These are phyloP conservation scores for Centroberyx gerrardi DNA, from an alignment of 2,797 vertebrate species.

Conservation along the genomic window DNA sequence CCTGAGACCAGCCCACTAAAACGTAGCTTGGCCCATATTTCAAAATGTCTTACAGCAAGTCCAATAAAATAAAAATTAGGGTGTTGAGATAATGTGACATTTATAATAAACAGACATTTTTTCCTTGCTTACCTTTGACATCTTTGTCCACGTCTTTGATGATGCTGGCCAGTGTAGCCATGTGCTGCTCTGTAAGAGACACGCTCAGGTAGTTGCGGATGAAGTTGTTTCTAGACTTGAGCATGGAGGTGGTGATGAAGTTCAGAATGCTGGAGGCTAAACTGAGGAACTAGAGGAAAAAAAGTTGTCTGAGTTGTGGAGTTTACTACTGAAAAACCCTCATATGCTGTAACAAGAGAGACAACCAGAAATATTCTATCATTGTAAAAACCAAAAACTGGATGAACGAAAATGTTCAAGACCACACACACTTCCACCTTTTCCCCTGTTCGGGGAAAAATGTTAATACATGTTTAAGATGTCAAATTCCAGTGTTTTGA, in stretches of 20 bases:
- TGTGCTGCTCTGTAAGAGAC: conserved; percentile 96
- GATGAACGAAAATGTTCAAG: too few relatives aligned
- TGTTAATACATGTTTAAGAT: not conserved
- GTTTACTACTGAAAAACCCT: not conserved
- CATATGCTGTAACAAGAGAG: not conserved
- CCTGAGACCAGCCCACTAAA: too few relatives aligned
- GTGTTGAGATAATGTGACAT: not conserved
- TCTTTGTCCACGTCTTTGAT: conserved; percentile 99
- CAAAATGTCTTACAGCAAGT: too few relatives aligned
- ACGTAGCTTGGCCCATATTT: too few relatives aligned
- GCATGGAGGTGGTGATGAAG: conserved; percentile 97
- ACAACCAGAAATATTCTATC: too few relatives aligned
- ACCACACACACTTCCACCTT: not conserved
- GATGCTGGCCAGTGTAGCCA: conserved; percentile 97
- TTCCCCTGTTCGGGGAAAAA: too few relatives aligned
- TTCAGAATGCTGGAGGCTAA: conserved; percentile 97
- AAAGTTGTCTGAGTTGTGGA: not conserved
- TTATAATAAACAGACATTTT: not conserved
- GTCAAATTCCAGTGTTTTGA: not conserved
- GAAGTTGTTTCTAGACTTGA: conserved; percentile 98
- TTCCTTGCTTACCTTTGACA: conserved; percentile 89
- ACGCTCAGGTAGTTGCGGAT: conserved; percentile 98
- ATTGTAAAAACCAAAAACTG: not conserved
- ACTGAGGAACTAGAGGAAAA: conserved; percentile 90
- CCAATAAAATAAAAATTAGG: not conserved